Percentiles rank a stretch among this genome's conserved stretches.
Evolutionary conservation across 2,888 invertebrate species (phyloP).

Genomic region (Hirtodrosophila duncani): DNA sequence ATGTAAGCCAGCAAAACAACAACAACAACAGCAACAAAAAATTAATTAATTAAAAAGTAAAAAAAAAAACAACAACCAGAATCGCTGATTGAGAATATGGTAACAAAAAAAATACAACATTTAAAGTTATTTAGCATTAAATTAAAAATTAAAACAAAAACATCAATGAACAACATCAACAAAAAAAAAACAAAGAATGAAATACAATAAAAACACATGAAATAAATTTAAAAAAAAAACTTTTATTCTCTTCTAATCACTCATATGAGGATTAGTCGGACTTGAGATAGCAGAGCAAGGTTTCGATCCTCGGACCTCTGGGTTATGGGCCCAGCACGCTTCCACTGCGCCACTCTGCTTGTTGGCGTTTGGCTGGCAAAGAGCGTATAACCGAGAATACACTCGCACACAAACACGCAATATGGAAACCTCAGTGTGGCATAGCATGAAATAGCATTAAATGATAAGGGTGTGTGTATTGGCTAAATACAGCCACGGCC

Average conservation of each 20-base stretch:
- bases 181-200: slow-evolving; percentile 51
- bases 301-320: slow-evolving; percentile 80
- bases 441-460: too few species aligned
- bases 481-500: too few species aligned
- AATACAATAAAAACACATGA: slow-evolving; percentile 70
- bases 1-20: slow-evolving; percentile 11
- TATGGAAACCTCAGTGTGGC: too few species aligned
- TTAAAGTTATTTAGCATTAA: slow-evolving; percentile 73
- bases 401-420: too few species aligned
- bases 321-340: slow-evolving; percentile 89
- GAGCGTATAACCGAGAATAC: too few species aligned
- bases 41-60: slow-evolving; percentile 51
- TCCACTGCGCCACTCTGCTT: slow-evolving; percentile 89
- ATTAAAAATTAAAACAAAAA: slow-evolving; percentile 50
- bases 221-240: slow-evolving; percentile 46
- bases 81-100: too few species aligned
- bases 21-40: slow-evolving; percentile 8
- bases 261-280: too few species aligned
- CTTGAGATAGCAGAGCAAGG: slow-evolving; percentile 79
- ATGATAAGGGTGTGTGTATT: too few species aligned
- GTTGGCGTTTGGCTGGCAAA: slow-evolving; percentile 7
- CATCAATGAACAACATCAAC: slow-evolving; percentile 54
- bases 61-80: slow-evolving; percentile 34
- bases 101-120: slow-evolving; percentile 59
- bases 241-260: slow-evolving; percentile 9